phyloP scores from a whole-genome alignment of 30 jellyfish, hydroid and myxozoan species.

The Cassiopea xamachana region DNA sequence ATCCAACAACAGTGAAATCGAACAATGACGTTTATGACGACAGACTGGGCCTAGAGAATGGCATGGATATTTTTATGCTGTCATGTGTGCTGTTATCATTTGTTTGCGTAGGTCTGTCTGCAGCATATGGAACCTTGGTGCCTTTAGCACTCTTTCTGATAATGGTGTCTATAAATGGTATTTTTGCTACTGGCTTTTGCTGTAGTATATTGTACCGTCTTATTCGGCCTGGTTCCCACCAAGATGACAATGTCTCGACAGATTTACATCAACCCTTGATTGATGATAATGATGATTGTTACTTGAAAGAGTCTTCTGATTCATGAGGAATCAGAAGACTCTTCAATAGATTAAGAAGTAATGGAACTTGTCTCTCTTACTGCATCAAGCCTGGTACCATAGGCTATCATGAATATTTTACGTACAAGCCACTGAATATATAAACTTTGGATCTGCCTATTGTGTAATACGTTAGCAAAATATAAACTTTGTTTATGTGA shows the following conservation, averaged over 20 bases:
- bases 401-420: too few relatives aligned
- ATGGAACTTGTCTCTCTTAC: neutral
- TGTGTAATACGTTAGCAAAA: too few relatives aligned
- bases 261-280: neutral
- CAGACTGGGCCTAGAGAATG: conserved; percentile 39
- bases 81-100: conserved; percentile 32
- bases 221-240: neutral
- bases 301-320: neutral
- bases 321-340: neutral
- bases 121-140: neutral
- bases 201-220: conserved; percentile 15
- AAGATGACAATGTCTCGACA: neutral
- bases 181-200: neutral
- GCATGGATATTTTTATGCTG: conserved; percentile 29
- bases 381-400: too few relatives aligned
- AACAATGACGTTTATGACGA: neutral
- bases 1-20: neutral
- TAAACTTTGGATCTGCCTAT: too few relatives aligned
- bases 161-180: neutral
- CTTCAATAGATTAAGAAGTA: too few relatives aligned
- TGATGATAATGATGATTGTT: neutral
- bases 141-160: neutral
- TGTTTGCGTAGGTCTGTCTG: conserved; percentile 37
- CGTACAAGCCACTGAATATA: too few relatives aligned
- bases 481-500: too few relatives aligned